These are phyloP conservation scores for Carassius carassius DNA, from an alignment of 2,113 vertebrate genomes.

Conservation along the genomic window DNA sequence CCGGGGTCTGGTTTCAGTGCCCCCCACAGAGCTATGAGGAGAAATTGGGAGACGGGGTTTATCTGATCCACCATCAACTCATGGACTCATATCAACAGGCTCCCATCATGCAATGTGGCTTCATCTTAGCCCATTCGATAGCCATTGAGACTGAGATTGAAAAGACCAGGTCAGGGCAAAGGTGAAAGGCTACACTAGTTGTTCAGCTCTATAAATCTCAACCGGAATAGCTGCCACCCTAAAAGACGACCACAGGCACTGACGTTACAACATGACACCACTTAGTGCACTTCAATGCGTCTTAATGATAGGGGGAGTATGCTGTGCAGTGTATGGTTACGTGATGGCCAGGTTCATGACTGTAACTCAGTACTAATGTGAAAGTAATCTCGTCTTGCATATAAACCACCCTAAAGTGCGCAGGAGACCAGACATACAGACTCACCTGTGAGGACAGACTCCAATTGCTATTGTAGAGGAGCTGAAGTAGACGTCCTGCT, in stretches of 20 bases:
- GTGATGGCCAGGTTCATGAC: slow-evolving; percentile 26
- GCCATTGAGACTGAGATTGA: slow-evolving; percentile 61
- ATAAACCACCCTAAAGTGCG: not conserved
- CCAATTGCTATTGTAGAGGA: slow-evolving; percentile 4
- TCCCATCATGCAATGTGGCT: slow-evolving; percentile 62
- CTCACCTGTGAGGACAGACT: slow-evolving; percentile 18
- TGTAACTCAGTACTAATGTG: slow-evolving; percentile 36
- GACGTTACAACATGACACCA: slow-evolving; percentile 60
- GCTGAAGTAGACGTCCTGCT: not conserved
- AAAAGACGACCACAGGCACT: slow-evolving; percentile 40
- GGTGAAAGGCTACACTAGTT: slow-evolving; percentile 61
- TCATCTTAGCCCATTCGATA: slow-evolving; percentile 62
- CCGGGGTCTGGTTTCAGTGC: slow-evolving; percentile 58
- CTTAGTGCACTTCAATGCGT: slow-evolving; percentile 36
- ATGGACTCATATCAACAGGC: slow-evolving; percentile 6
- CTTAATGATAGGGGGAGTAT: slow-evolving; percentile 23
- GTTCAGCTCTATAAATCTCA: slow-evolving; percentile 62
- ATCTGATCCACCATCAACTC: slow-evolving; percentile 32
- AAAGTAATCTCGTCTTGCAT: slow-evolving; percentile 6
- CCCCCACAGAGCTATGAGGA: slow-evolving; percentile 36
- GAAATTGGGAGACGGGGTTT: slow-evolving; percentile 15
- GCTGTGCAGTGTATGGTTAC: slow-evolving; percentile 42
- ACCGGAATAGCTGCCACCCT: slow-evolving; percentile 15
- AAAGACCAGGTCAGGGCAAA: slow-evolving; percentile 54
- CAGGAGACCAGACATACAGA: slow-evolving; percentile 23